Percentiles rank a stretch among this genome's conserved stretches.
phyloP scores from a whole-genome alignment of 2,113 vertebrate genomes.

The Ciconia stormi region DNA sequence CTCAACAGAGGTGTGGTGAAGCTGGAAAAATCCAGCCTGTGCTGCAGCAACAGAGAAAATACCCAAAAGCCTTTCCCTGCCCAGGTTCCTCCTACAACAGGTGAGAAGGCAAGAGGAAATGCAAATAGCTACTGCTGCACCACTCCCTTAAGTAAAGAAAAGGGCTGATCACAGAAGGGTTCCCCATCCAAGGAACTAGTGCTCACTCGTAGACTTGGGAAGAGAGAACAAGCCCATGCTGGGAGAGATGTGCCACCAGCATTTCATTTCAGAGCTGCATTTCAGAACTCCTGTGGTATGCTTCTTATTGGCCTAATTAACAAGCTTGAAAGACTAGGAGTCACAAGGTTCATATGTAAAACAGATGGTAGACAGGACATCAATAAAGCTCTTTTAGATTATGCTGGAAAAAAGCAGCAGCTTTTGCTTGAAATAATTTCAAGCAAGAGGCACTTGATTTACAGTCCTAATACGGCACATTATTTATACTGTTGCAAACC shows the following conservation, averaged over 20 bases:
- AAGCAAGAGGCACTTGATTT: constrained; percentile 31
- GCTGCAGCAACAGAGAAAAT: neutral
- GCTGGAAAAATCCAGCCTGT: neutral
- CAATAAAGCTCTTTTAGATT: constrained; percentile 47
- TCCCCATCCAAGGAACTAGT: neutral
- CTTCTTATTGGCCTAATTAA: constrained; percentile 57
- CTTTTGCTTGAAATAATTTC: constrained; percentile 30
- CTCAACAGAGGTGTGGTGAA: neutral
- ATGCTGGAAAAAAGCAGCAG: neutral
- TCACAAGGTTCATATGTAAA: constrained; percentile 56
- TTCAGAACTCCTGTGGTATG: constrained; percentile 6
- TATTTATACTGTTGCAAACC: constrained; percentile 19
- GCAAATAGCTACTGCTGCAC: neutral
- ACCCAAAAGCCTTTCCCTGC: neutral
- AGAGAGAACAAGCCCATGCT: neutral
- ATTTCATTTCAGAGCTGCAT: neutral
- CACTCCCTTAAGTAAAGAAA: neutral
- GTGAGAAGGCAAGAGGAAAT: neutral
- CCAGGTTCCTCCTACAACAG: neutral
- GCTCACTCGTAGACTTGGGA: neutral
- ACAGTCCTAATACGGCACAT: neutral
- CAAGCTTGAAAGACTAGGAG: constrained; percentile 52
- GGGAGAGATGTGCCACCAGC: neutral
- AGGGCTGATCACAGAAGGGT: neutral
- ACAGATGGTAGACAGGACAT: constrained; percentile 63